These are phyloP conservation scores for Chelon labrosus DNA, from an alignment of 2,797 vertebrate genomes.

Conservation along the genomic window DNA sequence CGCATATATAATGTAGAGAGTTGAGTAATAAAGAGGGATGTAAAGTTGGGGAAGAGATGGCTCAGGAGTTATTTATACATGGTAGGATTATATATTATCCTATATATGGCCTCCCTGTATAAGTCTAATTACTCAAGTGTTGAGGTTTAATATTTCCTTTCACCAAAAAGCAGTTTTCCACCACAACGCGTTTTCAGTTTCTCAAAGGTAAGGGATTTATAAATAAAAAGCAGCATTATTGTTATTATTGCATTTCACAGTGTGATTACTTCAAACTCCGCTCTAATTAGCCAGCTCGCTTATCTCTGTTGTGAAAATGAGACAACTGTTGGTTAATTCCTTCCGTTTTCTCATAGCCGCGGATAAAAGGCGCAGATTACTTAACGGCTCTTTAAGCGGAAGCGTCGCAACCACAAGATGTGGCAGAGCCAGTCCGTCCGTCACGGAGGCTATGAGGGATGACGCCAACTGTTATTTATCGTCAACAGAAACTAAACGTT, in stretches of 20 bases:
- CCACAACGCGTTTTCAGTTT: background rate
- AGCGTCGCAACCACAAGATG: background rate
- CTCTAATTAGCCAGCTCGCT: slow-evolving; percentile 38
- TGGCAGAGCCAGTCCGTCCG: background rate
- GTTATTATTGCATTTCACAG: slow-evolving; percentile 14
- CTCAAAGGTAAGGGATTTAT: slow-evolving; percentile 5
- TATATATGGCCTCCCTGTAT: too few relatives aligned
- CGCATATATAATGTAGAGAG: too few relatives aligned
- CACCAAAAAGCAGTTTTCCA: slow-evolving; percentile 16
- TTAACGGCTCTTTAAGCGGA: slow-evolving; percentile 19
- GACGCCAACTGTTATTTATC: background rate
- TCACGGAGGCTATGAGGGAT: background rate
- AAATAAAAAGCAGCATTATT: slow-evolving; percentile 29
- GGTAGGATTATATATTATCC: too few relatives aligned
- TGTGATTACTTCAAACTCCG: slow-evolving; percentile 24
- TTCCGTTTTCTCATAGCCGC: slow-evolving; percentile 14
- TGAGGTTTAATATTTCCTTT: background rate
- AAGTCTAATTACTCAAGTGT: background rate
- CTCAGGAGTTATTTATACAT: too few relatives aligned
- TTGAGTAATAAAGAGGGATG: background rate
- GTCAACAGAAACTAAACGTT: background rate
- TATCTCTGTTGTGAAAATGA: slow-evolving; percentile 28
- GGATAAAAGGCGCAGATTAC: slow-evolving; percentile 14
- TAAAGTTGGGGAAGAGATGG: background rate
- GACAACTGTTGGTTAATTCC: slow-evolving; percentile 16